Conservation (phyloP, 1,140 invertebrate genomes). For the Sarcophaga peregrina region DNA sequence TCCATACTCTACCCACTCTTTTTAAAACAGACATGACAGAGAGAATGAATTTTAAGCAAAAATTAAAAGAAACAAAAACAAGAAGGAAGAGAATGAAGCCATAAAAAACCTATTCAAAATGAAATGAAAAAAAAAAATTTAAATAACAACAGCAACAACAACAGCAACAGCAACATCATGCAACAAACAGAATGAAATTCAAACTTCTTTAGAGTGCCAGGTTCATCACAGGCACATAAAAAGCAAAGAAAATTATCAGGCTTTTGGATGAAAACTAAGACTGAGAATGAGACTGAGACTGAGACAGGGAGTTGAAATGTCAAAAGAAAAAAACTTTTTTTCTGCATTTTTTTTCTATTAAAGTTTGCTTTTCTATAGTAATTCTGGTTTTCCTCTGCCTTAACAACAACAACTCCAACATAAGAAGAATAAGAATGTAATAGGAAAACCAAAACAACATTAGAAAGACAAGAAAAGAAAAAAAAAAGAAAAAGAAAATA, state of each 20-base stretch:
- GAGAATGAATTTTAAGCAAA: too few species aligned
- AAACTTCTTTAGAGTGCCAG: not conserved
- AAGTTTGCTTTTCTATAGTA: not conserved
- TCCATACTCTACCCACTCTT: too few species aligned
- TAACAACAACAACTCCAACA: too few species aligned
- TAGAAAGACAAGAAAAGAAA: not conserved
- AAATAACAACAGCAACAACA: not conserved
- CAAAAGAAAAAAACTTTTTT: not conserved
- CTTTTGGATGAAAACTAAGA: not conserved
- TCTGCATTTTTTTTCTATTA: not conserved
- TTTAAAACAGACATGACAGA: too few species aligned
- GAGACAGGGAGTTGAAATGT: not conserved
- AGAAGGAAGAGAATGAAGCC: conserved; percentile 7
- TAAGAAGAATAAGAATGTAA: too few species aligned
- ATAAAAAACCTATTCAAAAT: not conserved
- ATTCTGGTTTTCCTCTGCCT: too few species aligned
- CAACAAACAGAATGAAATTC: not conserved
- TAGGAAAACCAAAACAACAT: too few species aligned
- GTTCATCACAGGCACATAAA: not conserved
- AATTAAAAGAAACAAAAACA: not conserved
- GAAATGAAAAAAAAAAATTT: too few species aligned
- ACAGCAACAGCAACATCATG: not conserved
- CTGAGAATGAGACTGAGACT: too few species aligned
- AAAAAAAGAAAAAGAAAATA: not conserved
- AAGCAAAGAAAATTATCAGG: not conserved